Base-by-base conservation (phyloP, 37 sponge, comb jelly and placozoan species). In the Diacarnus erythraeanus region DNA sequence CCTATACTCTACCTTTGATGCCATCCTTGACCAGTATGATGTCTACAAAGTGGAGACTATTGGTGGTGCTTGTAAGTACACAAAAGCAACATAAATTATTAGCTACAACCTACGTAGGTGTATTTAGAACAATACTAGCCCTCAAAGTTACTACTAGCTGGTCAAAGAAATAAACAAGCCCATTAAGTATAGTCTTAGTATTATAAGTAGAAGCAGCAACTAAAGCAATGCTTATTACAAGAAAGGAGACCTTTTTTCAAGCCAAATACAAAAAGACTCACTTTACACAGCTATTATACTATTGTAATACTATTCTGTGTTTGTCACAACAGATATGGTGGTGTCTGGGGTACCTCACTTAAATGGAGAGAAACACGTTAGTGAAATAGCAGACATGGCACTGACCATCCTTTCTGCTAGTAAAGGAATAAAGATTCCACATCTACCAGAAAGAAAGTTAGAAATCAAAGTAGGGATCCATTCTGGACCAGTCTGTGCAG, bases 21-120 rank as follows among this genome's bases (percentile, higher is more conserved):
- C 76, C 65, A 92, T 95, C 43, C 75, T 92, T 38, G 96, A 95
- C 68, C 86, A 68, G 26, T 90, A 86, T 79, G 93, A 95, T 76
- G 92, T 89, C 38, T 95, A 95, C 74, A 95, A 95, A 83, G 96
- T 95, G 47, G 96, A 95, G 69, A 95, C 96, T 20, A 95, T 95
- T 38, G 96, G 96, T 33, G 96, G 92, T 83, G 90, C 96, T 15
- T 95, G 96, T 95, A 68, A 81, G 92, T 83, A 25, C n/a, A n/a
- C n/a, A n/a, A n/a, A n/a, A n/a, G n/a, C n/a, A n/a, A n/a, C n/a
- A n/a, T n/a, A n/a, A 20, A n/a, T n/a, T n/a, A n/a, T n/a, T n/a
- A n/a, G n/a, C n/a, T n/a, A n/a, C n/a, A n/a, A n/a, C n/a, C n/a
- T n/a, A n/a, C n/a, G n/a, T n/a, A n/a, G n/a, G n/a, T n/a, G n/a